Evolutionary conservation across 2,888 invertebrate species (phyloP), one percentile per base, ranked within the genome.

Genomic region (Kuschelorhynchus macadamiae): DNA sequence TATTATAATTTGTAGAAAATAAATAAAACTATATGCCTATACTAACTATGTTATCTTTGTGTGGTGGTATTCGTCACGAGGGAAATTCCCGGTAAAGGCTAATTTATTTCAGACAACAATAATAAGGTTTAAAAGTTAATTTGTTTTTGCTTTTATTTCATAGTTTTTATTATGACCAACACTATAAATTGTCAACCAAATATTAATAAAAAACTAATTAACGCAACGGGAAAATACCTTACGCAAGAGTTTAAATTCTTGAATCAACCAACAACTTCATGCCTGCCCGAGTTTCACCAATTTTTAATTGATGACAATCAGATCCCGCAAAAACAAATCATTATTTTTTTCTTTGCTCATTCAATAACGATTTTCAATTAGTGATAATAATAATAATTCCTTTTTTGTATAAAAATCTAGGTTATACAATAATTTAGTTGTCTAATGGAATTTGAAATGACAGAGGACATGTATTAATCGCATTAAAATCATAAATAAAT

Each of bases 391-490:
- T 20, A 11, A 17, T 42, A 3, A 36, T 42, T 4, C 41, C 25
- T 30, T 55, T 47, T 47, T 30, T 55, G 21, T 25, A 47, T 36
- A 59, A 59, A 49, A 49, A 60, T 60, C 49, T 60, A 60, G 59
- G 59, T 60, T 60, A 60, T 49, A 49, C 49, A 60, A 59, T 59
- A 59, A 60, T 47, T 49, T 30, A 49, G 25, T 49, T 59, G 39
- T 21, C 20, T 39, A 60, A 12, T 60, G 47, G 59, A 49, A 60
- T 60, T 60, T 39, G 5, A 60, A 60, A 60, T 60, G 39, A 41
- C 59, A 59, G 7, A 59, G 59, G 52, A 47, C 59, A 39, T 11
- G 30, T 17, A 57, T 25, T 59, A 39, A 59, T 25, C 41, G 59
- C 49, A 16, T 5, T 33, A 39, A 60, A 60, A 39, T 49, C 59